These are phyloP conservation scores for Atrina japonica DNA, from an alignment of 2,888 invertebrate species.

Conservation along the genomic window DNA sequence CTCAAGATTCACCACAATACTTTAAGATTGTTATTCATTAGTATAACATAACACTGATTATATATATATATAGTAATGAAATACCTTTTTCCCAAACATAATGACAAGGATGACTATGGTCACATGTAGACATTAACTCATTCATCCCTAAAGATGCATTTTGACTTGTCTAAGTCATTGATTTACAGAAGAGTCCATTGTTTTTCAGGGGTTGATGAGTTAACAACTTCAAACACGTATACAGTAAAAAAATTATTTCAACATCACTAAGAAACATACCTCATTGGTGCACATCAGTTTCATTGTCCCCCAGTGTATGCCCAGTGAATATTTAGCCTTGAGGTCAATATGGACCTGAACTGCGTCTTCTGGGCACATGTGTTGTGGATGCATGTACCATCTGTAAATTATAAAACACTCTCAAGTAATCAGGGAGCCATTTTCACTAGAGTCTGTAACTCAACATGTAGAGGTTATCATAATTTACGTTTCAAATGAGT, in stretches of 20 bases:
- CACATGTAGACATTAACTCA: not conserved
- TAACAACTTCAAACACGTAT: not conserved
- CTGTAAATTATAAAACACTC: conserved; percentile 64
- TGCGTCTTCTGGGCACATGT: conserved; percentile 82
- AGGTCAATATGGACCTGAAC: conserved; percentile 81
- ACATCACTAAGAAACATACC: conserved; percentile 19
- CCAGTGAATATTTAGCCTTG: conserved; percentile 79
- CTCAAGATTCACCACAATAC: too few species aligned
- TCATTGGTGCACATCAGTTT: conserved; percentile 39
- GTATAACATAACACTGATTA: too few species aligned
- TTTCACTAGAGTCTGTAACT: not conserved
- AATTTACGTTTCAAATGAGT: not conserved
- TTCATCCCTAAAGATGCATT: too few species aligned
- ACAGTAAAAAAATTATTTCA: not conserved
- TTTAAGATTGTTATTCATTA: too few species aligned
- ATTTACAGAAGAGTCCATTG: too few species aligned
- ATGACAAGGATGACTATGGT: not conserved
- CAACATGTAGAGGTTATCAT: not conserved
- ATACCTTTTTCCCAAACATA: too few species aligned
- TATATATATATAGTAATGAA: too few species aligned
- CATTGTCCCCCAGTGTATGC: conserved; percentile 84
- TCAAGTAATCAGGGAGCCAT: not conserved
- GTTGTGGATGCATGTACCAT: conserved; percentile 81
- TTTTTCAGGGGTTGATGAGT: not conserved
- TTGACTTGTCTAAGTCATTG: too few species aligned